phyloP scores from a whole-genome alignment of 2,888 invertebrate species.

The Lepidochrysops patricia region DNA sequence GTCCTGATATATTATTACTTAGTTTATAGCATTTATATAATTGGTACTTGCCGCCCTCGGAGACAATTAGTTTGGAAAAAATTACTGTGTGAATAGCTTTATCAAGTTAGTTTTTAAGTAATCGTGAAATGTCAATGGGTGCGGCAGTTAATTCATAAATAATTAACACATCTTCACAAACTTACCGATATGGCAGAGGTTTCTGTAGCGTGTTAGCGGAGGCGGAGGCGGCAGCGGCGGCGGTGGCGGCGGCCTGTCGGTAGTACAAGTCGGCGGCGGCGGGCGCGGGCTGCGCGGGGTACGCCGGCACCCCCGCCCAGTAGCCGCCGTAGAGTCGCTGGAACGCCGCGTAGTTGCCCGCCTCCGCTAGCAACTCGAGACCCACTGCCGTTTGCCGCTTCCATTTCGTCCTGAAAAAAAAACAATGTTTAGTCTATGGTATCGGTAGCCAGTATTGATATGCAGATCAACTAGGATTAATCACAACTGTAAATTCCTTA shows the following conservation, averaged over 20 bases:
- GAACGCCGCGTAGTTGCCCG: slow-evolving; percentile 98
- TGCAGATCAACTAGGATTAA: not conserved
- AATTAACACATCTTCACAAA: too few species aligned
- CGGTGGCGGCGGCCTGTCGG: slow-evolving; percentile 85
- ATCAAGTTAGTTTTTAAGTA: too few species aligned
- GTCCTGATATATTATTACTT: too few species aligned
- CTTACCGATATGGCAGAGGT: slow-evolving; percentile 85
- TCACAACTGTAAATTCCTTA: too few species aligned
- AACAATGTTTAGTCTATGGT: not conserved
- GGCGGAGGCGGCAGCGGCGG: slow-evolving; percentile 74
- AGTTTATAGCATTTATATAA: too few species aligned
- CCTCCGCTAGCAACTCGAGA: slow-evolving; percentile 95
- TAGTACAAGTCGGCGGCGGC: slow-evolving; percentile 87
- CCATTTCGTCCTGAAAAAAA: slow-evolving; percentile 92
- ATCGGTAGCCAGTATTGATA: too few species aligned
- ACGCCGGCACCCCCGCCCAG: slow-evolving; percentile 78
- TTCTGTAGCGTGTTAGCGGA: slow-evolving; percentile 86
- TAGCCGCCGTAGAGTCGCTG: slow-evolving; percentile 93
- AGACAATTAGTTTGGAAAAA: too few species aligned
- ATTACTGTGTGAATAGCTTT: too few species aligned
- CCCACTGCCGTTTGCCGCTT: slow-evolving; percentile 99
- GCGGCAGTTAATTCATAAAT: too few species aligned
- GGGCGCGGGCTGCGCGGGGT: slow-evolving; percentile 79
- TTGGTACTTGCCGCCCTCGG: too few species aligned
- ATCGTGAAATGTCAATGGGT: too few species aligned